Evolutionary conservation across 2,113 vertebrate species (phyloP).

Genomic region (Pan paniscus): DNA sequence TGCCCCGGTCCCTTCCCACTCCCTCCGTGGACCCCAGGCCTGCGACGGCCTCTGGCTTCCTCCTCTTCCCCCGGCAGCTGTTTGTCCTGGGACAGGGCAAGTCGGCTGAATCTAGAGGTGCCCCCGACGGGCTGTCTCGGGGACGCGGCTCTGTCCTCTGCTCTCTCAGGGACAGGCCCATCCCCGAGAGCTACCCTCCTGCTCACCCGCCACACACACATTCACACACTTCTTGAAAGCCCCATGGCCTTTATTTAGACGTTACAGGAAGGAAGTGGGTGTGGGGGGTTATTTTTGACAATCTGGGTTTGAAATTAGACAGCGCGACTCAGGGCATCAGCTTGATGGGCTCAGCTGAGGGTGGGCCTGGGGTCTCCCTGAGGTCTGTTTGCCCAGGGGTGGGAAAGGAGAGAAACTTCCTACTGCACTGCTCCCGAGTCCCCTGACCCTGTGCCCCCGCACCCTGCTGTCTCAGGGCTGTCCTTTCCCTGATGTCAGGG

Average conservation of each 20-base stretch:
- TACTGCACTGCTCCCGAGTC: accelerated
- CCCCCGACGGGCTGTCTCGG: background rate
- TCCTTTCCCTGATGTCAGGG: background rate
- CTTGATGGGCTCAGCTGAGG: background rate
- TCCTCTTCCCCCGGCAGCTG: background rate
- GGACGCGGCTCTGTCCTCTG: background rate
- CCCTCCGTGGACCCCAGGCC: background rate
- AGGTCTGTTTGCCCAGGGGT: background rate
- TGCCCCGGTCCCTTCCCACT: background rate
- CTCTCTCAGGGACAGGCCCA: background rate
- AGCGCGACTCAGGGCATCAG: background rate
- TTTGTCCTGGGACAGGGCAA: background rate
- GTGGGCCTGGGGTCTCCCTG: background rate
- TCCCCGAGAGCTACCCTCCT: background rate
- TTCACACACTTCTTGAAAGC: conserved; percentile 60
- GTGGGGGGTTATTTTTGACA: conserved; percentile 69
- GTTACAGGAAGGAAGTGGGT: conserved; percentile 75
- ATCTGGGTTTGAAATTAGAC: conserved; percentile 72
- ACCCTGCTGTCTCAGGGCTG: background rate
- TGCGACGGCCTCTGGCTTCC: background rate
- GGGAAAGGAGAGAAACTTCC: background rate
- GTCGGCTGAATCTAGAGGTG: background rate
- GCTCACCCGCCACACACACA: background rate
- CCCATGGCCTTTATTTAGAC: conserved; percentile 76
- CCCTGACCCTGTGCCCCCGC: too few species aligned